A percentile compares a stretch with the other conserved stretches of the same genome.
These are phyloP conservation scores for Caenorhabditis wallacei DNA, from an alignment of 2,888 invertebrate species.

Conservation along the genomic window DNA sequence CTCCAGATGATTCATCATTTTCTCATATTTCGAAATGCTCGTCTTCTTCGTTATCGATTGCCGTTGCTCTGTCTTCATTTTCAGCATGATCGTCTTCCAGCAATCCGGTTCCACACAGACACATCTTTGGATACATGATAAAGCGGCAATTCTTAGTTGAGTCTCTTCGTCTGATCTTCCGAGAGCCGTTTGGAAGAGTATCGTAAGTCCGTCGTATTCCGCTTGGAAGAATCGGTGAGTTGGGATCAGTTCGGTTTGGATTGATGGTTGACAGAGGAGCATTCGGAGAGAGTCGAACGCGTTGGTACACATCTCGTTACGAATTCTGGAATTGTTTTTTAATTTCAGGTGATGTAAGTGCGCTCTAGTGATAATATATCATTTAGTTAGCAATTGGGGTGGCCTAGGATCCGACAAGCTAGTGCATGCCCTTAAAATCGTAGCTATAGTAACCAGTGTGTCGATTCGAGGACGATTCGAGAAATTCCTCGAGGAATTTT, in stretches of 20 bases:
- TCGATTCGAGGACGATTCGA: too few species aligned
- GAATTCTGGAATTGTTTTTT: conserved; percentile 25
- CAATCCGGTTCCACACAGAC: conserved; percentile 13
- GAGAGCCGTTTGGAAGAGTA: conserved; percentile 16
- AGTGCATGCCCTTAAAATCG: too few species aligned
- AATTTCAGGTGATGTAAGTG: too few species aligned
- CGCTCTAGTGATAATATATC: background rate
- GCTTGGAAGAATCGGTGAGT: background rate
- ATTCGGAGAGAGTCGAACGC: conserved; percentile 27
- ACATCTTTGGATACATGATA: conserved; percentile 34
- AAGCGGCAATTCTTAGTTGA: conserved; percentile 6
- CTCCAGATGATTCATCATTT: conserved; percentile 90
- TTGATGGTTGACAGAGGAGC: conserved; percentile 35
- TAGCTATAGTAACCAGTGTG: too few species aligned
- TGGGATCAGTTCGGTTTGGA: conserved; percentile 27
- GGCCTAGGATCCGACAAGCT: too few species aligned
- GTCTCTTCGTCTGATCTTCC: conserved; percentile 27
- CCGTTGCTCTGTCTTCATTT: conserved; percentile 24
- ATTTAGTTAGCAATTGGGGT: too few species aligned
- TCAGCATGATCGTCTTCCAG: conserved; percentile 20
- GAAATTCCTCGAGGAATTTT: too few species aligned
- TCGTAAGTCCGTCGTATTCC: conserved; percentile 14
- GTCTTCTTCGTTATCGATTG: conserved; percentile 1
- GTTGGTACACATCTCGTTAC: conserved; percentile 29
- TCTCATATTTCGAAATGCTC: conserved; percentile 34